Evolutionary conservation across 2,113 vertebrate species (phyloP).

Genomic region (Scytalopus superciliaris): DNA sequence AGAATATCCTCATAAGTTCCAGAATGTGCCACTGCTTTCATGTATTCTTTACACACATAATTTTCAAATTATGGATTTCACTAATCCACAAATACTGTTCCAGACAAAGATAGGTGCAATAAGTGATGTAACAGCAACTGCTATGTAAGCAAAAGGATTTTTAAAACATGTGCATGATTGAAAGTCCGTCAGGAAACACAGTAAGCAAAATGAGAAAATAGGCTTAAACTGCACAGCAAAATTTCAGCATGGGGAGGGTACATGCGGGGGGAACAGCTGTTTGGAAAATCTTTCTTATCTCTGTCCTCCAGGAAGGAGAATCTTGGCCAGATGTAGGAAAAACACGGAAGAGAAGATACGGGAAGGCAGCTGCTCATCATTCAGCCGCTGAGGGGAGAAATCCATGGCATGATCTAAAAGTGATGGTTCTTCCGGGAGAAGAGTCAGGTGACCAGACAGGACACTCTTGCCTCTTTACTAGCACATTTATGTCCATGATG

Average conservation of each 20-base stretch:
- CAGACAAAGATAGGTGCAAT: neutral
- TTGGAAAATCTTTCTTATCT: neutral
- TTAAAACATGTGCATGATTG: neutral
- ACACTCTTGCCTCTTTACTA: neutral
- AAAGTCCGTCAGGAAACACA: neutral
- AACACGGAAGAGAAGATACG: neutral
- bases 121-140: neutral
- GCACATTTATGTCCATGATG: neutral
- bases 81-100: neutral
- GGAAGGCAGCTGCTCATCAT: slow-evolving; percentile 10
- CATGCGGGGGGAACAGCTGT: neutral
- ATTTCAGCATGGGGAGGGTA: neutral
- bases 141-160: neutral
- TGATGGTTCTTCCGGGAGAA: neutral
- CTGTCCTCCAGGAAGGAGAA: neutral
- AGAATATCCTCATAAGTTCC: neutral
- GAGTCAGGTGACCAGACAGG: neutral
- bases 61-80: neutral
- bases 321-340: neutral
- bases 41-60: neutral
- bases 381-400: neutral
- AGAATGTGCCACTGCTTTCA: neutral
- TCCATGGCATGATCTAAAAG: neutral
- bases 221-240: neutral
- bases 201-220: neutral